Conservation (phyloP, 2,888 invertebrate species). For the Phortica magna region DNA sequence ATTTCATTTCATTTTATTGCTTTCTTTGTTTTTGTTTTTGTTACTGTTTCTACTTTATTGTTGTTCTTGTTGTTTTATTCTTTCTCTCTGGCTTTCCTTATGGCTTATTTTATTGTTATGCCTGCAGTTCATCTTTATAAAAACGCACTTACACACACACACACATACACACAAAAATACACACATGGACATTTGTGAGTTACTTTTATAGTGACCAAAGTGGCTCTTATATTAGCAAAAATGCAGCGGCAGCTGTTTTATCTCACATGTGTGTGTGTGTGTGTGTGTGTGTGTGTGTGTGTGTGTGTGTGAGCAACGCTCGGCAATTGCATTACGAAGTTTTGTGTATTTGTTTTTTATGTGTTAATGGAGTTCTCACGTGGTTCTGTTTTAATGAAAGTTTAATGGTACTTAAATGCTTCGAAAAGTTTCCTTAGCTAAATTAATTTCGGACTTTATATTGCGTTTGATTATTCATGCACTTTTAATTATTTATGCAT, state of each 20-base stretch:
- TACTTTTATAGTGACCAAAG: neutral
- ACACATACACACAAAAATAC: conserved; percentile 21
- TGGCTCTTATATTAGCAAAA: conserved; percentile 19
- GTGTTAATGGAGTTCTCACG: no score
- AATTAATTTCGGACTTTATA: no score
- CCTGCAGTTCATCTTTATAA: conserved; percentile 54
- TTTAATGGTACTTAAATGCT: no score
- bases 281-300: neutral
- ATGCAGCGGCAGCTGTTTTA: neutral
- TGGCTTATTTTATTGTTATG: conserved; percentile 60
- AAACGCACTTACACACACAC: conserved; percentile 4
- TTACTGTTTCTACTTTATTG: conserved; percentile 41
- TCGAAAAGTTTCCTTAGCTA: no score
- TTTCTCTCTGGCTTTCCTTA: conserved; percentile 65
- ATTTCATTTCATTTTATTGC: conserved; percentile 47
- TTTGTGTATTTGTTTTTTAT: no score
- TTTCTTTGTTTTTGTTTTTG: conserved; percentile 37
- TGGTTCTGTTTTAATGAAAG: no score
- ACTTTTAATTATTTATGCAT: no score
- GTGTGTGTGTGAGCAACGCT: neutral
- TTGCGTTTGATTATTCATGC: no score
- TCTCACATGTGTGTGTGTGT: neutral
- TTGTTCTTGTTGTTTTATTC: conserved; percentile 52
- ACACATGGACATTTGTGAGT: neutral
- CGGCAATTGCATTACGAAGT: no score